Evolutionary conservation across 1,140 invertebrate species (phyloP), one percentile per base, ranked within the genome.

Genomic region (Eueides isabella): DNA sequence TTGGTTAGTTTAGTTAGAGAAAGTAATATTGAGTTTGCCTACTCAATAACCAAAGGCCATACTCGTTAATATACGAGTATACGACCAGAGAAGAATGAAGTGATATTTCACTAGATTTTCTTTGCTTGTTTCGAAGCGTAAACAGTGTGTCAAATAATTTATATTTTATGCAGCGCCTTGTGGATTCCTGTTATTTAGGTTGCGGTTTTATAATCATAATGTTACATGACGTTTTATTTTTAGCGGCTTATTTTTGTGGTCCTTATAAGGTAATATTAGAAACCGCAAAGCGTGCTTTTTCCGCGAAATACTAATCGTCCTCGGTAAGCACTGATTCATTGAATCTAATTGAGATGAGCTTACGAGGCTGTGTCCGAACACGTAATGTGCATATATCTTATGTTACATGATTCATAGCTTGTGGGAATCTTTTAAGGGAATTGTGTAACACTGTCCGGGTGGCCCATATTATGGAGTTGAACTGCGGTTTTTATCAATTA

Each of bases 231-330:
- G 19, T 61, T 55, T 72, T 72, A 64, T 67, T 67, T 73, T n/a
- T 67, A 76, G 72, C 77, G 75, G 77, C 35, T 66, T 72, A 67
- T 79, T 78, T 72, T 72, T 76, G 63, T 76, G 67, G 31, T 75
- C 79, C 77, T 75, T 76, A 67, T 77, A 80, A 72, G 77, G 79
- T 70, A 64, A 76, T 82, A 80, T 75, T 69, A 38, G 72, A 76
- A 70, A 86, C 83, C 86, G 74, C 86, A 85, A 84, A 80, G 82
- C 77, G 68, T 67, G 77, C 76, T 76, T 81, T 77, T 86, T 88
- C 84, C 78, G 38, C 61, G 81, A 85, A 85, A 35, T 71, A 67
- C 48, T 73, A 75, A 80, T 75, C 74, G 74, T 76, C 67, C 33
- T 67, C 55, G 73, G 68, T 72, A 75, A 73, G 63, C 65, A 72